Evolutionary conservation across 30 jellyfish, hydroid and myxozoan species (phyloP), one percentile per base, ranked within the genome.

Genomic region (Nemopilema nomurai): DNA sequence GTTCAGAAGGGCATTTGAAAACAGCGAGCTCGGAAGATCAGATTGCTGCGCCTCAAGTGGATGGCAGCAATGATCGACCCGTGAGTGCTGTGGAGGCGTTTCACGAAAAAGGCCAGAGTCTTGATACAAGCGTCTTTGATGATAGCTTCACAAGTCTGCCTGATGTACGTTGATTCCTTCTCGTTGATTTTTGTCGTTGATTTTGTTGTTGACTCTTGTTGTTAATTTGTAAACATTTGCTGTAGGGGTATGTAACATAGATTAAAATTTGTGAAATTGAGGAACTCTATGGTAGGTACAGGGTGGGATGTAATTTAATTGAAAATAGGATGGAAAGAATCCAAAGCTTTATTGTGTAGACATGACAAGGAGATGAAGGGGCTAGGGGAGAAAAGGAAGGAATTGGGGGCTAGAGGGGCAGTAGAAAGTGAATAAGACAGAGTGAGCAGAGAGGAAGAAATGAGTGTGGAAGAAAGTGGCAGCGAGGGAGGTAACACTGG

Each of bases 1-100:
- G 81, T 25, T 71, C 81, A 29, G 81, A 71, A 62, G 81, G 81
- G 22, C 81, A 71, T 9, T 62, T 71, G 26, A 71, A 71, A 27
- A 30, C 64, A 21, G 50, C 29, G 29, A 64, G 29, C n/a, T 16
- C 81, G 23, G 50, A 19, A 9, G 81, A 25, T 24, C 51, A 52
- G 29, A 41, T 41, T 13, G 6, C 9, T 41, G 57, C 13, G 6
- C 57, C 57, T 41, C 57, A 41, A 41, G 57, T 41, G 6, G 57
- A 41, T 41, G 1, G 27, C 30, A 64, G n/a, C 8, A 18, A 28
- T 20, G 65, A 27, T 30, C 81, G 81, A 16, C 81, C 81, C 1
- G 25, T 62, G 26, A 71, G 81, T 71, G 81, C 81, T 16, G 28
- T 71, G 3, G 81, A 71, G 57, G 9, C 57, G 57, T 41, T 41